phyloP scores from a whole-genome alignment of 2,888 invertebrate species.

The Euplexia lucipara region DNA sequence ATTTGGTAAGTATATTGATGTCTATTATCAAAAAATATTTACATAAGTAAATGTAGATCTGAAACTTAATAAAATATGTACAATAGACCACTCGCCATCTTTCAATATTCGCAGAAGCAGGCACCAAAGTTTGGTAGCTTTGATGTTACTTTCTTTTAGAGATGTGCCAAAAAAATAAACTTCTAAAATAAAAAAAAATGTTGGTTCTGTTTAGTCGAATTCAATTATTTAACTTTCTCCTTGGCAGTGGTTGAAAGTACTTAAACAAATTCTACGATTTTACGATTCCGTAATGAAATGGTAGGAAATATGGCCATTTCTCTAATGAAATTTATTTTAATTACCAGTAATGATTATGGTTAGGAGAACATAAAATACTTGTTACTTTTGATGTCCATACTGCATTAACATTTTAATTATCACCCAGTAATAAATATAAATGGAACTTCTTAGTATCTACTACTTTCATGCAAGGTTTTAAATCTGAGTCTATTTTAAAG shows the following conservation, averaged over 20 bases:
- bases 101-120: slow-evolving; percentile 64
- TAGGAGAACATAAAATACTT: slow-evolving; percentile 20
- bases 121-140: slow-evolving; percentile 66
- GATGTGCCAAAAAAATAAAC: slow-evolving; percentile 60
- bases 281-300: slow-evolving; percentile 40
- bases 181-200: slow-evolving; percentile 65
- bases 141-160: slow-evolving; percentile 66
- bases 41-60: slow-evolving; percentile 10
- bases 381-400: slow-evolving; percentile 18
- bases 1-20: background rate
- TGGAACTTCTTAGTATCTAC: background rate
- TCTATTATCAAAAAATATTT: slow-evolving; percentile 10
- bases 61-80: slow-evolving; percentile 41
- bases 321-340: slow-evolving; percentile 42
- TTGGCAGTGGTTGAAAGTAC: slow-evolving; percentile 55
- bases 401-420: slow-evolving; percentile 7
- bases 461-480: background rate
- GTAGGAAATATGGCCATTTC: slow-evolving; percentile 32
- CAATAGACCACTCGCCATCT: slow-evolving; percentile 38
- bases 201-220: slow-evolving; percentile 61
- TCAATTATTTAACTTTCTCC: slow-evolving; percentile 66
- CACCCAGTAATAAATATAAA: slow-evolving; percentile 2
- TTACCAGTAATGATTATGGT: slow-evolving; percentile 19
- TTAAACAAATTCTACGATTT: slow-evolving; percentile 48
- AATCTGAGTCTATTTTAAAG: background rate